These are phyloP conservation scores for Orthonychiurus folsomi DNA, from an alignment of 2,888 invertebrate genomes.

Conservation along the genomic window DNA sequence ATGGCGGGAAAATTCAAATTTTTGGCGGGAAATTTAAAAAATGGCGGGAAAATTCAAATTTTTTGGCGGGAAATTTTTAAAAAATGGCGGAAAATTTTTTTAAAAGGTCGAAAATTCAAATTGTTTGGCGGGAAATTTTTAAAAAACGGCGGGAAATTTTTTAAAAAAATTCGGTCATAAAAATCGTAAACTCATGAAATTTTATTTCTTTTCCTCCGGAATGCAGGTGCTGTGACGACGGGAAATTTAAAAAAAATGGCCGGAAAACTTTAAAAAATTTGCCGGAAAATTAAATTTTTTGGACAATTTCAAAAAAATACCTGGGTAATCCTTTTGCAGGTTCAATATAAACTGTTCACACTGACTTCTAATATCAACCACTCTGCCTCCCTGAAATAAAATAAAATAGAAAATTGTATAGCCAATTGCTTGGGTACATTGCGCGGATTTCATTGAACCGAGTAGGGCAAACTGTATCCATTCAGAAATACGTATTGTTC, in stretches of 20 bases:
- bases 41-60: background rate
- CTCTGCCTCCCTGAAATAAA: background rate
- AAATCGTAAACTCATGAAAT: no score
- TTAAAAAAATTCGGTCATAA: background rate
- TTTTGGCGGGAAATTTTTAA: background rate
- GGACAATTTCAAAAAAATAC: constrained; percentile 20
- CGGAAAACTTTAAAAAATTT: background rate
- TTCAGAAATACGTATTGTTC: no score
- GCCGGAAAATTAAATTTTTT: constrained; percentile 7
- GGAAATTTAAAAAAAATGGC: background rate
- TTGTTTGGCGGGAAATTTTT: no score
- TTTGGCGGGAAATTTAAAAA: background rate
- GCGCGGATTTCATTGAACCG: no score
- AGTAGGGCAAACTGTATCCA: no score
- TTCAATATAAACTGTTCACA: constrained; percentile 20
- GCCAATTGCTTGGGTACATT: no score
- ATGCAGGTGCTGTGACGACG: background rate
- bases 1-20: background rate
- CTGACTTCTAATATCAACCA: constrained; percentile 12
- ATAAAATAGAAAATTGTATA: background rate
- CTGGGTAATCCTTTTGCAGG: constrained; percentile 20
- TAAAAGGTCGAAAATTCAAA: no score
- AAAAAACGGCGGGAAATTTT: background rate
- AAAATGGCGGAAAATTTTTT: background rate
- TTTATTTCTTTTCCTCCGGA: background rate